phyloP scores from a whole-genome alignment of 92 coral and sea anemone genomes.

The Umimayanthus kanabou region DNA sequence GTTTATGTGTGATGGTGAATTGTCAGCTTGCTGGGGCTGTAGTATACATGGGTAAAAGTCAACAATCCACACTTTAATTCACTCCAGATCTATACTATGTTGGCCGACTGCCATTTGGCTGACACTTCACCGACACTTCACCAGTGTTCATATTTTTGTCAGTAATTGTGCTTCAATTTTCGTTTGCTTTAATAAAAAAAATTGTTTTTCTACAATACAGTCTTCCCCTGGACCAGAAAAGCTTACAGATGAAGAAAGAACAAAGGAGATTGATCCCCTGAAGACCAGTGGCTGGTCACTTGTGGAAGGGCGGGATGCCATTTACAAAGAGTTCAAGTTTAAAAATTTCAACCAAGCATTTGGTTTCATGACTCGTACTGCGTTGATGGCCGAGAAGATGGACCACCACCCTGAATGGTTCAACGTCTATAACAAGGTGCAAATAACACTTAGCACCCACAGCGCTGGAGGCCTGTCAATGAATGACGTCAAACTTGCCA shows the following conservation, averaged over 20 bases:
- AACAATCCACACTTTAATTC: too few species aligned
- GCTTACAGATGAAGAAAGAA: constrained; percentile 70
- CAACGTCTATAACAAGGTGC: constrained; percentile 88
- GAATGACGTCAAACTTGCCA: constrained; percentile 91
- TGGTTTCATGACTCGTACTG: constrained; percentile 95
- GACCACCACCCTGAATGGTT: constrained; percentile 99
- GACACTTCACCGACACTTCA: too few species aligned
- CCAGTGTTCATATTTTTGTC: too few species aligned
- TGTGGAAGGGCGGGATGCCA: constrained; percentile 91
- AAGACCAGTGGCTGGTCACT: constrained; percentile 81
- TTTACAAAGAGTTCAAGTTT: constrained; percentile 87
- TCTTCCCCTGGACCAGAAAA: constrained; percentile 65
- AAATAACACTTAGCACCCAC: constrained; percentile 82
- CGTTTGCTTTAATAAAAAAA: too few species aligned
- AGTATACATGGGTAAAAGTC: too few species aligned
- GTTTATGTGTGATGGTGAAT: too few species aligned
- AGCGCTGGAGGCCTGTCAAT: constrained; percentile 88
- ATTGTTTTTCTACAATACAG: constrained; percentile 26
- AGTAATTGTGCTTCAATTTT: too few species aligned
- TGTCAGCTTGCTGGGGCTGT: too few species aligned
- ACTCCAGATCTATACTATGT: too few species aligned
- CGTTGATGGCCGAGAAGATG: constrained; percentile 88
- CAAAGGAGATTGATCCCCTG: constrained; percentile 68
- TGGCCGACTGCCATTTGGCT: too few species aligned
- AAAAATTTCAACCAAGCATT: constrained; percentile 95